A percentile compares a stretch with the other conserved stretches of the same genome.
Conservation (phyloP, 2,888 invertebrate genomes). For the Rhyacophila evoluta region DNA sequence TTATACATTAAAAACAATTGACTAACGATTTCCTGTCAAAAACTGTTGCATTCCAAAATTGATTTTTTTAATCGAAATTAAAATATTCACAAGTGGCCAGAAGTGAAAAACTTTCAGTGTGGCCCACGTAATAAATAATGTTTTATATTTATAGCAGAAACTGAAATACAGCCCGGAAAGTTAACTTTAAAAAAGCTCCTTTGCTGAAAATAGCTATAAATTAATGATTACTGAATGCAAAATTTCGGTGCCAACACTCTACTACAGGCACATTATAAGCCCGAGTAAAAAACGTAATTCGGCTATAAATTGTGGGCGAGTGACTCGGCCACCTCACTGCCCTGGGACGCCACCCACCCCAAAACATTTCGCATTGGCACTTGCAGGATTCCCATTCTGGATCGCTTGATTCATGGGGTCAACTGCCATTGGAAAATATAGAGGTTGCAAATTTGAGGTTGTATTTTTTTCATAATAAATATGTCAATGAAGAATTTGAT, state of each 20-base stretch:
- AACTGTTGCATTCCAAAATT: too few species aligned
- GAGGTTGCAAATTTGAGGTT: background rate
- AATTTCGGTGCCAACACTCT: background rate
- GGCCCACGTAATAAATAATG: too few species aligned
- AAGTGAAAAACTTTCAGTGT: too few species aligned
- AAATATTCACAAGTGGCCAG: too few species aligned
- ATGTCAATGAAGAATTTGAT: too few species aligned
- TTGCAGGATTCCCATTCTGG: background rate
- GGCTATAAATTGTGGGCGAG: constrained; percentile 43
- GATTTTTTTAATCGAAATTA: too few species aligned
- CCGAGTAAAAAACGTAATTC: constrained; percentile 42
- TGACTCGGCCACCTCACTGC: constrained; percentile 20
- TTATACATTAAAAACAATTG: too few species aligned
- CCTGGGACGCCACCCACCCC: background rate
- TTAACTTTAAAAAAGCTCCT: background rate
- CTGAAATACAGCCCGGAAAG: too few species aligned
- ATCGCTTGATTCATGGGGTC: constrained; percentile 21
- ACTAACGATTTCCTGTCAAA: too few species aligned
- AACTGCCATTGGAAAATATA: background rate
- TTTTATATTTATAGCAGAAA: too few species aligned
- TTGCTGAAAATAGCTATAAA: background rate
- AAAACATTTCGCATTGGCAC: background rate
- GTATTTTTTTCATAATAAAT: too few species aligned
- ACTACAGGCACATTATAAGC: constrained; percentile 33
- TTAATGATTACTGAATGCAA: background rate